phyloP scores from a whole-genome alignment of 2,797 vertebrate genomes.

The Anguilla pacifica region DNA sequence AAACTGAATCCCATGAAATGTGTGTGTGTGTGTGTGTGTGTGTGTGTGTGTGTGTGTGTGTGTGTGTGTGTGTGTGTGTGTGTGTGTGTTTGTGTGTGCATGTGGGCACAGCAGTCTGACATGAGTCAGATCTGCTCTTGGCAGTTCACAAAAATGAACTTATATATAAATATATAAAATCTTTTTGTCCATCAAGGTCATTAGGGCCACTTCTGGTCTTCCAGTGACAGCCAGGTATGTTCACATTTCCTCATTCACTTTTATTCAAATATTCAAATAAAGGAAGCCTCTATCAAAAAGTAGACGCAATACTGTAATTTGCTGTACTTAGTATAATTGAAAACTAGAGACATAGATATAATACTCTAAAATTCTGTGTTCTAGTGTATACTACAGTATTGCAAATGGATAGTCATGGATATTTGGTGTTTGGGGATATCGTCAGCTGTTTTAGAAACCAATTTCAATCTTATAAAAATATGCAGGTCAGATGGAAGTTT shows the following conservation, averaged over 20 bases:
- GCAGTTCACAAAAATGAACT: no score
- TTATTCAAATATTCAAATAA: neutral
- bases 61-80: no score
- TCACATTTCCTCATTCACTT: neutral
- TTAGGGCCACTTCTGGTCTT: neutral
- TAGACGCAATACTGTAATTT: neutral
- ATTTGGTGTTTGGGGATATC: neutral
- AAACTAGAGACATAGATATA: neutral
- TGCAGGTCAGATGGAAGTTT: neutral
- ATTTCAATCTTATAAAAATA: neutral
- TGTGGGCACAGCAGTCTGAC: no score
- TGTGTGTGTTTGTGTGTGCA: no score
- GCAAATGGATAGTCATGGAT: neutral
- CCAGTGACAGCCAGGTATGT: no score
- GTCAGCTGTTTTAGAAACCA: neutral
- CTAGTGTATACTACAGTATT: neutral
- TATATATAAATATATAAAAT: no score
- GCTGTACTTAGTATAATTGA: neutral
- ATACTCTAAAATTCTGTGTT: neutral
- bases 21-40: neutral
- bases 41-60: no score
- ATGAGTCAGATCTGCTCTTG: no score
- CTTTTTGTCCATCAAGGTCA: neutral
- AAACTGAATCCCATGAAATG: neutral
- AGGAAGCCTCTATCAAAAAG: neutral